These are phyloP conservation scores for Sminthurinus aureus DNA, from an alignment of 2,888 invertebrate genomes.

Conservation along the genomic window DNA sequence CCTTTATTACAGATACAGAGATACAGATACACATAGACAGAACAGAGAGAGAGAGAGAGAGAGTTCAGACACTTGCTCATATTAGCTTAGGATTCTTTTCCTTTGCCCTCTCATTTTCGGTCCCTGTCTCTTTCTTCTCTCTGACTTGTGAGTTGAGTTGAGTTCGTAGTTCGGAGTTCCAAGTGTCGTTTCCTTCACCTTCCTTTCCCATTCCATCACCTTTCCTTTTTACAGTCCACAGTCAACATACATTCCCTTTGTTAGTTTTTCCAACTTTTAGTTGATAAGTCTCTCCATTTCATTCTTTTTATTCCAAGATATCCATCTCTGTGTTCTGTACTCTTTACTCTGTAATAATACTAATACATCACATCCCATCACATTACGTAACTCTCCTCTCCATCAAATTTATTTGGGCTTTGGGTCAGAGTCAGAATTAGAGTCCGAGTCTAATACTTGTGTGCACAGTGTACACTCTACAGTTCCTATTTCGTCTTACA, in stretches of 20 bases:
- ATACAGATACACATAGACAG: too few relatives aligned
- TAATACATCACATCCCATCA: background rate
- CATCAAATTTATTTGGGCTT: conserved; percentile 14
- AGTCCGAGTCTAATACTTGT: background rate
- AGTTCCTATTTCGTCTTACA: background rate
- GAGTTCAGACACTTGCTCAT: background rate
- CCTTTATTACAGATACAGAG: conserved; percentile 43
- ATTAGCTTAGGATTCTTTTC: conserved; percentile 10
- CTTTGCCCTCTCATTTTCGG: conserved; percentile 27
- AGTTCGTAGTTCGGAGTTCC: conserved; percentile 20
- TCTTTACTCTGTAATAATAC: background rate
- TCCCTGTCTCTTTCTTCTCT: too few relatives aligned
- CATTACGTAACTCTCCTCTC: background rate
- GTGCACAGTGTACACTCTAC: background rate
- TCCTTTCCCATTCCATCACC: conserved; percentile 48
- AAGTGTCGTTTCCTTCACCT: conserved; percentile 52
- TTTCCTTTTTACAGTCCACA: conserved; percentile 48
- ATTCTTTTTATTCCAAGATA: background rate
- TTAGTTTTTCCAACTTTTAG: conserved; percentile 43
- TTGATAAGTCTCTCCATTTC: background rate
- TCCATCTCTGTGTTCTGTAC: background rate
- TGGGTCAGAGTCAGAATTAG: background rate
- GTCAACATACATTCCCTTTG: conserved; percentile 44
- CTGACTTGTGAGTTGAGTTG: too few relatives aligned
- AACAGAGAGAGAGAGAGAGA: background rate